phyloP scores from a whole-genome alignment of 1,140 invertebrate genomes.

The Pararge aegeria region DNA sequence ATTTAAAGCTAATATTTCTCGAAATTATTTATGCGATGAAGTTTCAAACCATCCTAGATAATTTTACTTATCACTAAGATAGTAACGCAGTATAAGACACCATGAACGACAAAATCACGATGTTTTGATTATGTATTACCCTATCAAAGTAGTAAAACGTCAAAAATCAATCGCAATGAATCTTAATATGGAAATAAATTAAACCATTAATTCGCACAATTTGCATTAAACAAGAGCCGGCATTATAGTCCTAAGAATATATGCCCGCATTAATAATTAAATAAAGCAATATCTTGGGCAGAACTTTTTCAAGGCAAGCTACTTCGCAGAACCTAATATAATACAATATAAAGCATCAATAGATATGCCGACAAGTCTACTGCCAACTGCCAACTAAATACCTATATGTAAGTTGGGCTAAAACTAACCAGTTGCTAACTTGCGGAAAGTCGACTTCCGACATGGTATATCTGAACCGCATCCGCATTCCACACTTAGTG shows the following conservation, averaged over 20 bases:
- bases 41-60: too few species aligned
- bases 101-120: too few species aligned
- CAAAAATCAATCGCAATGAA: background rate
- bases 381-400: background rate
- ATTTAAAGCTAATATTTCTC: too few species aligned
- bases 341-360: background rate
- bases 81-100: too few species aligned
- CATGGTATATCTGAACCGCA: too few species aligned
- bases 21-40: too few species aligned
- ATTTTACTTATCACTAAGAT: too few species aligned
- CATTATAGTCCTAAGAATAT: background rate
- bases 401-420: too few species aligned
- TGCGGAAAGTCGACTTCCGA: too few species aligned
- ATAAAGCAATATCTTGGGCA: slow-evolving; percentile 3
- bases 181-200: background rate
- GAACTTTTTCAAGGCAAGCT: slow-evolving; percentile 5
- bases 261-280: background rate
- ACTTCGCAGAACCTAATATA: background rate
- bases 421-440: too few species aligned
- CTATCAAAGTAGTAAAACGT: background rate
- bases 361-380: background rate
- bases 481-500: too few species aligned
- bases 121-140: too few species aligned
- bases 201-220: background rate
- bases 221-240: background rate